These are phyloP conservation scores for Helostoma temminkii DNA, from an alignment of 2,797 vertebrate species.

Conservation along the genomic window DNA sequence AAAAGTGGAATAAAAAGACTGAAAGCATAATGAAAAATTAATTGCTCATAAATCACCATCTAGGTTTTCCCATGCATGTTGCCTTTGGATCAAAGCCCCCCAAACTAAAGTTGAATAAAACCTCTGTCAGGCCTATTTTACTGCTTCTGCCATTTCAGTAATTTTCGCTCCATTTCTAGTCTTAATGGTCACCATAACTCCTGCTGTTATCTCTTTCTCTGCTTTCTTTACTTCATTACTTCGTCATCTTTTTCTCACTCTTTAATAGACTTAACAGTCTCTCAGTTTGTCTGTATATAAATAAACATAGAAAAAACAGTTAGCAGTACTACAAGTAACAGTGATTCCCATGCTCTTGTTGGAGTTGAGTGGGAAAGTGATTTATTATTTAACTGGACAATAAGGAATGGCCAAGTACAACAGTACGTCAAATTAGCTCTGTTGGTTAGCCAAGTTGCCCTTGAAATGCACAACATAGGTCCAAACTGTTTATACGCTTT, in stretches of 20 bases:
- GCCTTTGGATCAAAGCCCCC: conserved; percentile 39
- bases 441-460: conserved; percentile 9
- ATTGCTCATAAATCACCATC: conserved; percentile 40
- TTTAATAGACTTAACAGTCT: not conserved
- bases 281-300: conserved; percentile 2
- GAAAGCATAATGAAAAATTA: conserved; percentile 33
- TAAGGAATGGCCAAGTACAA: conserved; percentile 37
- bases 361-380: conserved; percentile 26
- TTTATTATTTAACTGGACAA: conserved; percentile 30
- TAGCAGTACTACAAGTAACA: too few relatives aligned
- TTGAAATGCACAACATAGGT: conserved; percentile 16
- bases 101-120: conserved; percentile 25
- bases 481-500: conserved; percentile 3
- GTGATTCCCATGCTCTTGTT: conserved; percentile 29
- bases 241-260: not conserved
- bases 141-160: conserved; percentile 4
- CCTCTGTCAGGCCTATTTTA: conserved; percentile 17
- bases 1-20: conserved; percentile 32
- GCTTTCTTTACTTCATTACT: not conserved
- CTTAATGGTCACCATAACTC: conserved; percentile 29
- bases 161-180: conserved; percentile 1
- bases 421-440: conserved; percentile 19
- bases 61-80: conserved; percentile 32
- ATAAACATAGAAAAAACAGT: conserved; percentile 4
- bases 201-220: not conserved